These are phyloP conservation scores for Anhinga rufa DNA, from an alignment of 2,113 vertebrate genomes.

Conservation along the genomic window DNA sequence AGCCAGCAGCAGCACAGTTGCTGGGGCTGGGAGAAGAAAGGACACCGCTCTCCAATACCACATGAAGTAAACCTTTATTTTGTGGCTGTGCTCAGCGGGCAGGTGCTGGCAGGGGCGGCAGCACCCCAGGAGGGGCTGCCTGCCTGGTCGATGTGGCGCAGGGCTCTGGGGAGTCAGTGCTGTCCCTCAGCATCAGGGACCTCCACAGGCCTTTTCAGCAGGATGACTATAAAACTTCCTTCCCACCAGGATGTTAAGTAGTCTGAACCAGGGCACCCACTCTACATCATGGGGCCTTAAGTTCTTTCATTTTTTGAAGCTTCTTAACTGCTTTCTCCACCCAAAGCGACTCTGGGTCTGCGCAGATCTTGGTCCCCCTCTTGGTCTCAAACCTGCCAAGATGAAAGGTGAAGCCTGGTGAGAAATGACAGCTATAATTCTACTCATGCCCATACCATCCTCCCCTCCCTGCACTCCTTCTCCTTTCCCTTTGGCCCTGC, in stretches of 20 bases:
- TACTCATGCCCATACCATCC: fast-evolving
- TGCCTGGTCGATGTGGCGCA: fast-evolving
- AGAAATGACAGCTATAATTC: not conserved
- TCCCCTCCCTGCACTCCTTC: not conserved
- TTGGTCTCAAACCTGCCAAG: not conserved
- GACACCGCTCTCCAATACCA: not conserved
- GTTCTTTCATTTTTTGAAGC: fast-evolving
- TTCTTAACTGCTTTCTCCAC: not conserved
- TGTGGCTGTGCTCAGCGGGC: not conserved
- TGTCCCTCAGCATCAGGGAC: not conserved
- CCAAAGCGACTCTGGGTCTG: not conserved
- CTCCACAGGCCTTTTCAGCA: not conserved
- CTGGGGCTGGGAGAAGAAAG: not conserved
- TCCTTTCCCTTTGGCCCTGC: not conserved
- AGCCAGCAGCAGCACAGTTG: not conserved
- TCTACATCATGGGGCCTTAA: fast-evolving
- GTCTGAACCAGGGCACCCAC: not conserved
- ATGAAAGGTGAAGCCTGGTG: not conserved
- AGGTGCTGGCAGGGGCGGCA: not conserved
- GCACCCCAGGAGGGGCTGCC: not conserved
- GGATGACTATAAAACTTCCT: not conserved
- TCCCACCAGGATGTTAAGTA: not conserved
- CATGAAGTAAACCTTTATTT: not conserved
- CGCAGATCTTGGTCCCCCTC: fast-evolving
- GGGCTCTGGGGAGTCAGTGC: not conserved